Evolutionary conservation across 2,113 vertebrate genomes (phyloP).

Genomic region (Sebastes fasciatus): DNA sequence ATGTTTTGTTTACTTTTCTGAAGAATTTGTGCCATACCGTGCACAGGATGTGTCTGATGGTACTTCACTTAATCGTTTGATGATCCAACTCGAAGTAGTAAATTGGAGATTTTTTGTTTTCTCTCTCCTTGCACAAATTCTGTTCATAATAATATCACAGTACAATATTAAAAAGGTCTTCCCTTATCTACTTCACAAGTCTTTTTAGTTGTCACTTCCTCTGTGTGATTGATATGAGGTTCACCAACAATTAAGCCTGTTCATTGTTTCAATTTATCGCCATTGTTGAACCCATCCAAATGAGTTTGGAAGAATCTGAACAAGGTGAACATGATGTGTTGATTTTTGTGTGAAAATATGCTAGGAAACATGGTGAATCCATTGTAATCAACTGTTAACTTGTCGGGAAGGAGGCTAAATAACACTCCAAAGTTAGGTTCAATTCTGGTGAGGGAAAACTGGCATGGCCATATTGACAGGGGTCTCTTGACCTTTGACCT

Average conservation of each 20-base stretch:
- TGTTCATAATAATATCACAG: slow-evolving; percentile 1
- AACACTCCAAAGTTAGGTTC: too few relatives aligned
- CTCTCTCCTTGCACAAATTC: background rate
- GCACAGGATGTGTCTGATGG: background rate
- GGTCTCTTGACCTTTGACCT: too few relatives aligned
- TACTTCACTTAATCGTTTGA: slow-evolving; percentile 9
- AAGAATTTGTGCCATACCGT: slow-evolving; percentile 6
- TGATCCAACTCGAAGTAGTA: background rate
- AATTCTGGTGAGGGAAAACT: too few relatives aligned
- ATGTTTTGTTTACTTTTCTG: slow-evolving; percentile 34
- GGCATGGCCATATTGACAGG: too few relatives aligned
- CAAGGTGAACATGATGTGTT: background rate
- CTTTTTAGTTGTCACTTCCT: background rate
- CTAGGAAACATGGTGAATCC: too few relatives aligned
- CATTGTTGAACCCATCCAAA: background rate
- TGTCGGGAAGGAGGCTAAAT: too few relatives aligned
- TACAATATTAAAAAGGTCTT: background rate
- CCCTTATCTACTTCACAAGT: background rate
- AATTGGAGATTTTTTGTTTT: slow-evolving; percentile 1
- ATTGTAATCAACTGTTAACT: too few relatives aligned
- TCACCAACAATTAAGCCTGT: background rate
- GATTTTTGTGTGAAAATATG: background rate
- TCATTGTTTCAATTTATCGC: background rate
- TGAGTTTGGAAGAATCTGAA: background rate
- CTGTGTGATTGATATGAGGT: background rate